Evolutionary conservation across 2,113 vertebrate genomes (phyloP).

Genomic region (Climacteris rufus): DNA sequence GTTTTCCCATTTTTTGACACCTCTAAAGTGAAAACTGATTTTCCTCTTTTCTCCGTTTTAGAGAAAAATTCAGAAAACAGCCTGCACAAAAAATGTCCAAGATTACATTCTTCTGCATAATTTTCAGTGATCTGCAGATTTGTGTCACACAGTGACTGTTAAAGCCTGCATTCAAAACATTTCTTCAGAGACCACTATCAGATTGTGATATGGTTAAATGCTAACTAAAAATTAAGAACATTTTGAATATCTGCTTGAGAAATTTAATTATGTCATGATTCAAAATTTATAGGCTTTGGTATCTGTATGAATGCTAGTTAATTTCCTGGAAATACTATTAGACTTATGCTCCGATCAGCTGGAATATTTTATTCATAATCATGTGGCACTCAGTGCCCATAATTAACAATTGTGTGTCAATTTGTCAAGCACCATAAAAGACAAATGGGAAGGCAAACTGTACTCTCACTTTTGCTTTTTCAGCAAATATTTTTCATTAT

Average conservation of each 20-base stretch:
- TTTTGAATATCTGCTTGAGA: constrained; percentile 48
- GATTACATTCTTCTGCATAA: neutral
- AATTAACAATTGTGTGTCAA: constrained; percentile 66
- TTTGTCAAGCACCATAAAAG: constrained; percentile 57
- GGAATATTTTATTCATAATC: constrained; percentile 62
- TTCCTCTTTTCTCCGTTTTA: neutral
- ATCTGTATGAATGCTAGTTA: constrained; percentile 62
- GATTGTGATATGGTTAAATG: neutral
- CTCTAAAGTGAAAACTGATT: neutral
- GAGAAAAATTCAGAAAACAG: neutral
- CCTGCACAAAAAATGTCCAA: neutral
- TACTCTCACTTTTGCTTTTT: neutral
- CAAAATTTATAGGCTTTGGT: constrained; percentile 51
- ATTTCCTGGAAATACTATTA: constrained; percentile 52
- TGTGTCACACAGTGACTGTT: neutral
- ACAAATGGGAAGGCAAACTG: constrained; percentile 30
- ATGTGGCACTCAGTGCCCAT: constrained; percentile 50
- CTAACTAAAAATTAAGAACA: constrained; percentile 47
- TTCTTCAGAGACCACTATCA: neutral
- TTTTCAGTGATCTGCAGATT: neutral
- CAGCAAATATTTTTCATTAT: constrained; percentile 56
- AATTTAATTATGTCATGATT: constrained; percentile 61
- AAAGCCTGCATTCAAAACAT: neutral
- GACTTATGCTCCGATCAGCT: constrained; percentile 54
- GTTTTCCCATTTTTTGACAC: neutral